phyloP scores from a whole-genome alignment of 2,113 vertebrate genomes.

The Willisornis vidua region DNA sequence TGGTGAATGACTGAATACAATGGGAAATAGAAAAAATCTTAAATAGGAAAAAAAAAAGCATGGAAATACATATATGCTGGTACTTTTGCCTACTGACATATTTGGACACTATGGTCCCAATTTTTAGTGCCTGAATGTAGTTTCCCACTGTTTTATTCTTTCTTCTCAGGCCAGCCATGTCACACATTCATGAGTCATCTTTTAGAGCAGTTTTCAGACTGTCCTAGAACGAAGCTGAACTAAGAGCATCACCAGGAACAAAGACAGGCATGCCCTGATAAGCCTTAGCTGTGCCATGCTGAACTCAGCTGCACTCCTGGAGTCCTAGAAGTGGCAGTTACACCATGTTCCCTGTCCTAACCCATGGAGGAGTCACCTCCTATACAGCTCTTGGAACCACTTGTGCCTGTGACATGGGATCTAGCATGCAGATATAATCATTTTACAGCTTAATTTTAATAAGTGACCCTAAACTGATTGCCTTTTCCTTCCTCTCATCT shows the following conservation, averaged over 20 bases:
- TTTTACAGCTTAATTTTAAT: background rate
- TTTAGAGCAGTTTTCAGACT: background rate
- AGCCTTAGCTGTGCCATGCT: background rate
- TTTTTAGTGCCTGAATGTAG: background rate
- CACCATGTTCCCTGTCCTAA: background rate
- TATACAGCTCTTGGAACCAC: background rate
- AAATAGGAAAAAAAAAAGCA: background rate
- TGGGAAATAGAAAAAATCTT: background rate
- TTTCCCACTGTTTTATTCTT: background rate
- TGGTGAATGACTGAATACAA: background rate
- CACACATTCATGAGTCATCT: background rate
- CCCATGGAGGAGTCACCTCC: background rate
- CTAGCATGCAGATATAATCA: background rate
- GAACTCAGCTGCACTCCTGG: background rate
- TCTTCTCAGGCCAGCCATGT: background rate
- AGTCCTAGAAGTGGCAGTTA: background rate
- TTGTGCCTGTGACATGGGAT: background rate
- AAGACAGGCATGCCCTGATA: background rate
- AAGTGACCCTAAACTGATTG: background rate
- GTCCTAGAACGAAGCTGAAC: background rate
- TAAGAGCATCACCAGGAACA: background rate
- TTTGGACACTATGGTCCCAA: background rate
- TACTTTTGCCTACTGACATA: background rate
- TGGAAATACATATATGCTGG: background rate
- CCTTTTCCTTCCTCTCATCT: background rate